phyloP scores from a whole-genome alignment of 2,797 vertebrate species.

The Chloroceryle inda region DNA sequence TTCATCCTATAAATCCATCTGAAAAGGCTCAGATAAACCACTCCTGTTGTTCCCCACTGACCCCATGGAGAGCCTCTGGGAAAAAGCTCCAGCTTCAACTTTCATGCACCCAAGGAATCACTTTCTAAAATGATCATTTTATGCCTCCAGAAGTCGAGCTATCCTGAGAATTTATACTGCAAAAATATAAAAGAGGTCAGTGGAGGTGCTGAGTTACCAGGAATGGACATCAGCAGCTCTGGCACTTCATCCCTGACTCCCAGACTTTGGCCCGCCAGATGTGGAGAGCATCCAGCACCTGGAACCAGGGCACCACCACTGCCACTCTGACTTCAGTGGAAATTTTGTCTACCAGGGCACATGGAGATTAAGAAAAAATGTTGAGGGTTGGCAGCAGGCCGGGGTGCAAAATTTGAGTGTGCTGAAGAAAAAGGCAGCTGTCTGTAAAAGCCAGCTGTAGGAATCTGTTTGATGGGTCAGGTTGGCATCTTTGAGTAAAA shows the following conservation, averaged over 20 bases:
- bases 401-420: not conserved
- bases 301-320: not conserved
- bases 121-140: not conserved
- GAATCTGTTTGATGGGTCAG: conserved; percentile 25
- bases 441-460: conserved; percentile 27
- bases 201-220: not conserved
- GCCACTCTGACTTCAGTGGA: conserved; percentile 42
- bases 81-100: not conserved
- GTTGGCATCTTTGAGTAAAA: not conserved
- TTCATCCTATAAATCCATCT: not conserved
- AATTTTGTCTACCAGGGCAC: not conserved
- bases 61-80: not conserved
- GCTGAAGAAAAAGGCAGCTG: conserved; percentile 52
- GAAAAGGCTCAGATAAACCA: not conserved
- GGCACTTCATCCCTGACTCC: not conserved
- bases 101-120: not conserved
- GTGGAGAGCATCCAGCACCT: not conserved
- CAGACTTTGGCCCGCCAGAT: not conserved
- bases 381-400: conserved; percentile 49
- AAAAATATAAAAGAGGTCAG: conserved; percentile 47
- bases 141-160: not conserved
- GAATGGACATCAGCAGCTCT: conserved; percentile 24
- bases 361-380: conserved; percentile 65
- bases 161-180: not conserved
- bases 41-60: not conserved